Evolutionary conservation across 2,797 vertebrate genomes (phyloP), one percentile per base, ranked within the genome.

Genomic region (Alosa sapidissima): DNA sequence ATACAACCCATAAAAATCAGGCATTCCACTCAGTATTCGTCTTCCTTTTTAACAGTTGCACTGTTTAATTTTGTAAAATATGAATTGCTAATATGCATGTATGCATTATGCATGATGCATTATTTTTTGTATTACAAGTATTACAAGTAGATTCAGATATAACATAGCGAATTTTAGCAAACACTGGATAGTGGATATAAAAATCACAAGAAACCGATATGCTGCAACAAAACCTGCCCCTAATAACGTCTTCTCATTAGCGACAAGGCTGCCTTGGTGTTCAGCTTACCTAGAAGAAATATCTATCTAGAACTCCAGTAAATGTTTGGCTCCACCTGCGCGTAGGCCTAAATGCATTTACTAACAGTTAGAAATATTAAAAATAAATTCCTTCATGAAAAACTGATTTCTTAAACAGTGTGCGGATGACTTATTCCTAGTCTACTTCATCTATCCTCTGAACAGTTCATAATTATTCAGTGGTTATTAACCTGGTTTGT

Each of bases 331-430:
- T 78, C 8, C 72, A 78, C 72, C 36, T 78, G 41, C 19, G 21
- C 11, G 72, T 78, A 78, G 72, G 72, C 72, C 41, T 78, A 21
- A 78, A 78, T 78, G 47, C 16, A 78, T 21, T 19, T 78, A 72
- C 2, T 2, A 47, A 21, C 72, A 47, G 7, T 78, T 7, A 0
- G 72, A 78, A 78, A 78, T 78, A 62, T 62, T 62, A 78, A 13
- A 41, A 2, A 5, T 58, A 28, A 28, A 65, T 75, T 75, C 14
- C 33, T 36, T 14, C 14, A 75, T 75, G 1, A 75, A 33, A 75
- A 75, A 41, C 36, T 41, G 6, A 41, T 11, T 36, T 75, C 24
- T 33, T 2, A 65, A 75, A 75, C 14, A 75, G 13, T 41, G 68
- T 75, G 5, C 36, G 4, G 33, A 36, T 14, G 36, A 19, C 41